phyloP scores from a whole-genome alignment of 2,113 vertebrate species.

The Psephotus haematonotus region DNA sequence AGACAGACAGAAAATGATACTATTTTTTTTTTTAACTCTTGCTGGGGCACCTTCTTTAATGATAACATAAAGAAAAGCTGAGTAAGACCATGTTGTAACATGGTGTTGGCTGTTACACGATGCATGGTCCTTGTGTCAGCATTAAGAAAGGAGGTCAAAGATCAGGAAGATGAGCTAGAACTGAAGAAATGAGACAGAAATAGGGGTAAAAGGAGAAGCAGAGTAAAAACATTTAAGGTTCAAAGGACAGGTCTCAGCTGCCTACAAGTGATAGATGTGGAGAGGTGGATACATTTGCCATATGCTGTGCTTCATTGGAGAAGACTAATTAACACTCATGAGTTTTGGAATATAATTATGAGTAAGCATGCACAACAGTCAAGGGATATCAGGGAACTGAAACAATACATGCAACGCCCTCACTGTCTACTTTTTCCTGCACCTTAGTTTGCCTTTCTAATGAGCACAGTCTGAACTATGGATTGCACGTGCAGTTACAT shows the following conservation, averaged over 20 bases:
- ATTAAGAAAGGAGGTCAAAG: background rate
- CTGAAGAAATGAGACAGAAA: background rate
- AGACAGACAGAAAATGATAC: background rate
- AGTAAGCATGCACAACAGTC: background rate
- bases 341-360: background rate
- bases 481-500: background rate
- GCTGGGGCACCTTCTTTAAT: background rate
- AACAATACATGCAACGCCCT: background rate
- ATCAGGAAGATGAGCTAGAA: background rate
- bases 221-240: background rate
- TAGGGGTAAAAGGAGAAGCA: background rate
- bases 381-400: background rate
- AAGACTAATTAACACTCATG: background rate
- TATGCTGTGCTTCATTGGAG: background rate
- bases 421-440: background rate
- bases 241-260: background rate
- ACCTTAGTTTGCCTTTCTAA: background rate
- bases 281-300: background rate
- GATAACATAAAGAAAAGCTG: background rate
- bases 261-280: background rate
- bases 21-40: background rate
- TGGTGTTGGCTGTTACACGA: background rate
- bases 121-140: background rate
- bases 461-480: background rate
- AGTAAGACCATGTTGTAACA: background rate